Evolutionary conservation across 2,797 vertebrate genomes (phyloP).

Genomic region (Hozukius guyotensis): DNA sequence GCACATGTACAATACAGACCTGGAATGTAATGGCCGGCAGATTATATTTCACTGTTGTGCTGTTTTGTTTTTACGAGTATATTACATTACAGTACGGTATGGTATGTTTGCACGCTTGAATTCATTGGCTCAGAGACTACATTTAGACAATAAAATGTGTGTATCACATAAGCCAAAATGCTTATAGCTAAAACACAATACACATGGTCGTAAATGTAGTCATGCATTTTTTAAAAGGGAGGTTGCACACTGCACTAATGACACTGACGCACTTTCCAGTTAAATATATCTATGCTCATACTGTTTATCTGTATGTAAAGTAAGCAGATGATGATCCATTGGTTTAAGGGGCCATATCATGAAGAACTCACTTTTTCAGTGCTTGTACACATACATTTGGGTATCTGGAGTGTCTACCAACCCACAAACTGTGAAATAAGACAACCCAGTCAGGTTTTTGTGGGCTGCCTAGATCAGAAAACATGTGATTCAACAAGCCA

Average conservation of each 20-base stretch:
- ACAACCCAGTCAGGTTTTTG: neutral
- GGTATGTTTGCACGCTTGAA: neutral
- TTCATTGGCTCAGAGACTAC: neutral
- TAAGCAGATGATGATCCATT: neutral
- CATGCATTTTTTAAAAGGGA: neutral
- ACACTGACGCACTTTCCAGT: neutral
- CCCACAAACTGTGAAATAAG: neutral
- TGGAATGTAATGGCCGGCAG: slow-evolving; percentile 15
- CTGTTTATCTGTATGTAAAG: neutral
- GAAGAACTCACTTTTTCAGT: neutral
- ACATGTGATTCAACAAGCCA: neutral
- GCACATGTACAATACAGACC: slow-evolving; percentile 20
- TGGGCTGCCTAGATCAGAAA: neutral
- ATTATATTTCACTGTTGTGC: slow-evolving; percentile 24
- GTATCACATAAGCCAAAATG: neutral
- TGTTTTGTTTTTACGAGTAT: neutral
- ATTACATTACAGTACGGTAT: neutral
- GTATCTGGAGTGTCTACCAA: no score
- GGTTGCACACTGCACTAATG: neutral
- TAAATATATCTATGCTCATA: neutral
- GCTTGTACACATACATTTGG: no score
- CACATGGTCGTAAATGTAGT: neutral
- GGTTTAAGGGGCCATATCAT: neutral
- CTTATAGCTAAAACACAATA: neutral
- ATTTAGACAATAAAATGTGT: neutral